These are phyloP conservation scores for Tragelaphus oryx DNA, from an alignment of 2,797 vertebrate species.

Conservation along the genomic window DNA sequence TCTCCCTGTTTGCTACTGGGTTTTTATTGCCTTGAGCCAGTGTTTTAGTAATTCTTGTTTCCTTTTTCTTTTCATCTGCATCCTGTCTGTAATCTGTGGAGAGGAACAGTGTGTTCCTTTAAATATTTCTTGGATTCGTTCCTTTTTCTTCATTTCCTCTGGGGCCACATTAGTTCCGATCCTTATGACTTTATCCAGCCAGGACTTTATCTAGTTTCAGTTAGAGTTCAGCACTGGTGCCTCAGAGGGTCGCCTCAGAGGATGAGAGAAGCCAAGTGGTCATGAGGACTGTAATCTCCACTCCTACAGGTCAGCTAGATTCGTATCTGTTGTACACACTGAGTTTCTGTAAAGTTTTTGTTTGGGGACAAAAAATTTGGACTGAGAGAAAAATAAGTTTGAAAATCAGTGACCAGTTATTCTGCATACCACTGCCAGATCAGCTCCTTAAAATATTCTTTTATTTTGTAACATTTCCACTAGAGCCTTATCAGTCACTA, in stretches of 20 bases:
- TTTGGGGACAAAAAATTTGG: not conserved
- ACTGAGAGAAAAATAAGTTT: slow-evolving; percentile 5
- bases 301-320: not conserved
- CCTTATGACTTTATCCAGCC: not conserved
- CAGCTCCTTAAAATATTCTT: slow-evolving; percentile 28
- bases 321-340: not conserved
- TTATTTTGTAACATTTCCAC: slow-evolving; percentile 19
- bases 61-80: slow-evolving; percentile 16
- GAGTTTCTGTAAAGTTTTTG: slow-evolving; percentile 15
- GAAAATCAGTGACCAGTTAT: slow-evolving; percentile 9
- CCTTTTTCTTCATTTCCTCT: slow-evolving; percentile 39
- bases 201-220: slow-evolving; percentile 13
- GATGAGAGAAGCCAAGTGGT: not conserved
- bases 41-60: slow-evolving; percentile 46
- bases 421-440: not conserved
- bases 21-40: slow-evolving; percentile 33
- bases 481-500: slow-evolving; percentile 21
- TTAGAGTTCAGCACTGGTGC: not conserved
- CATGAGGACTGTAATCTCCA: not conserved
- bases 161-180: not conserved
- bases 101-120: slow-evolving; percentile 27
- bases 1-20: not conserved
- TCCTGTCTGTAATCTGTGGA: not conserved
- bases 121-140: slow-evolving; percentile 9
- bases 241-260: slow-evolving; percentile 8